Base-by-base conservation (phyloP, 2,888 invertebrate genomes). In the Drosophila picticornis region DNA sequence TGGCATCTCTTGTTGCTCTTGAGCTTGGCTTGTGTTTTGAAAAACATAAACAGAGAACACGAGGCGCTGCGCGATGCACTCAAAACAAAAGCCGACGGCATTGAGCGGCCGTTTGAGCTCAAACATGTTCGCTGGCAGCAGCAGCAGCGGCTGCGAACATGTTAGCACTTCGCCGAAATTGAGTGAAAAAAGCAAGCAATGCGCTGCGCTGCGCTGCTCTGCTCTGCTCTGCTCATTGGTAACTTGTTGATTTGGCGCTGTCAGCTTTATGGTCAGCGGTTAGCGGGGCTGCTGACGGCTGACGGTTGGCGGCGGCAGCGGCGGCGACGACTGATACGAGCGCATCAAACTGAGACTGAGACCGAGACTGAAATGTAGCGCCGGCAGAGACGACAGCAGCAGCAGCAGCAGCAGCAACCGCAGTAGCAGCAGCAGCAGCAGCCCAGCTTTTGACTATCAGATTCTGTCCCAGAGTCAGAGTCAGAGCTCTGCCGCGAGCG, bases 41-140 rank as follows among this genome's bases (percentile, higher is more conserved):
- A 81, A 78, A 82, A 75, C 73, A 77, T 83, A 81, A 81, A 81
- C 81, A 81, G 81, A 81, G 81, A 81, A 77, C 57, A 48, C 11
- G 36, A 32, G 16, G 51, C 56, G 51, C 61, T 58, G 36, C 25
- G 32, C 36, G 56, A 22, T 63, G 34, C 80, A 72, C 80, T 77
- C 74, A 72, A 80, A 73, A 80, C 77, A 81, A 62, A 62, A 63
- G 62, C 57, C 51, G 50, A 50, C 40, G 38, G 29, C 48, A 59
- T 27, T 52, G 68, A 65, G 63, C 61, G 57, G 25, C 34, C 16
- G 67, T n/a, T 65, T 55, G 66, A 56, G 69, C 69, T 77, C 80
- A 58, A 87, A 88, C 85, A 73, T 82, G 85, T 71, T 81, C 43
- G 48, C 40, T 69, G 31, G 50, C 66, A 43, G 40, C 25, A 25